Percentiles rank a stretch among this genome's conserved stretches.
Conservation (phyloP, 2,888 invertebrate genomes). For the Cataglyphis altisquamis region DNA sequence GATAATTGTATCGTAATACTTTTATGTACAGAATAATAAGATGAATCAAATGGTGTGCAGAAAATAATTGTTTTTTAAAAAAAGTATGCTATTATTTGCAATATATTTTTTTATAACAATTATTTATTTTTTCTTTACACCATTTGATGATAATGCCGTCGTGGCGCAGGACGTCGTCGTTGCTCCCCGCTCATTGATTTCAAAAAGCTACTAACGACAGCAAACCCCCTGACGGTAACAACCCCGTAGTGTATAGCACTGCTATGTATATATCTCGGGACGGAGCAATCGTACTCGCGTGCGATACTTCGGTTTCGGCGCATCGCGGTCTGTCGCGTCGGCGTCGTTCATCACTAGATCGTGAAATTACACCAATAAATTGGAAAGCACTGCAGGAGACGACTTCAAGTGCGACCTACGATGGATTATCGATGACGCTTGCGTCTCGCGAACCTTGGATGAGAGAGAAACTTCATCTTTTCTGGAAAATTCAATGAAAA, state of each 20-base stretch:
- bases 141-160: not conserved
- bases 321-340: conserved; percentile 43
- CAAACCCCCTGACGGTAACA: conserved; percentile 62
- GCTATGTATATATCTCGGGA: conserved; percentile 28
- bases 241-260: conserved; percentile 78
- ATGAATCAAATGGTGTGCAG: no score
- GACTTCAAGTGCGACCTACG: not conserved
- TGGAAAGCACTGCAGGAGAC: not conserved
- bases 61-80: no score
- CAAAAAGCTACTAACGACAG: conserved; percentile 26
- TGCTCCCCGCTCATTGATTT: conserved; percentile 18
- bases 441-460: not conserved
- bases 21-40: no score
- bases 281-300: conserved; percentile 73
- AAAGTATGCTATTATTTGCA: no score
- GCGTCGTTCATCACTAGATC: not conserved
- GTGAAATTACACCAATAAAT: conserved; percentile 22
- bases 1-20: no score
- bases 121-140: no score
- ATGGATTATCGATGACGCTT: conserved; percentile 6
- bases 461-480: not conserved
- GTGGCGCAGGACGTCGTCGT: not conserved
- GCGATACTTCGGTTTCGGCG: conserved; percentile 69
- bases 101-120: no score
- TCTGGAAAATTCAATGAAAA: not conserved